These are phyloP conservation scores for Microtus ochrogaster DNA, from an alignment of 2,113 vertebrate species.

Conservation along the genomic window DNA sequence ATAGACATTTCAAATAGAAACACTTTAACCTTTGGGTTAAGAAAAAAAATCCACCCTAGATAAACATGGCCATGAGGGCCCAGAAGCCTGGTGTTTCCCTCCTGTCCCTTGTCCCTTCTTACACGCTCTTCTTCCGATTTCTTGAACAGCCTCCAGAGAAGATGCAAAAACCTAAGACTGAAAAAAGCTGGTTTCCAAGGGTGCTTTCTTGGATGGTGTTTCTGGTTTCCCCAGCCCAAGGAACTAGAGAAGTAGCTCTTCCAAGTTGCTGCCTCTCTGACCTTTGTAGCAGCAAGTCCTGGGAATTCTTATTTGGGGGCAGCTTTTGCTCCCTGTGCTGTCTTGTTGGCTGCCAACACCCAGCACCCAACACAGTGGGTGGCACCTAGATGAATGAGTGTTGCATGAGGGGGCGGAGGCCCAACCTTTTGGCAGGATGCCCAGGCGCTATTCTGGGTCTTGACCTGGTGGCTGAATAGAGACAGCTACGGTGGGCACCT, in stretches of 20 bases:
- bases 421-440: not conserved
- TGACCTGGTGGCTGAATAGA: slow-evolving; percentile 3
- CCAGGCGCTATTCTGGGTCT: slow-evolving; percentile 44
- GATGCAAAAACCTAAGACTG: slow-evolving; percentile 18
- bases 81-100: slow-evolving; percentile 49
- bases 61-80: slow-evolving; percentile 70
- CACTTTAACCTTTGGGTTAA: slow-evolving; percentile 83
- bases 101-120: not conserved
- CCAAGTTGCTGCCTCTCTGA: not conserved
- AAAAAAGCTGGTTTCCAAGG: slow-evolving; percentile 55
- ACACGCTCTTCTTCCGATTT: not conserved
- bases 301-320: not conserved
- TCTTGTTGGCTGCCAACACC: not conserved
- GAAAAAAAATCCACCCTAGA: slow-evolving; percentile 76
- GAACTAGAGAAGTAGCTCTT: not conserved
- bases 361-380: slow-evolving; percentile 16
- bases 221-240: not conserved
- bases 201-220: not conserved
- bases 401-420: slow-evolving; percentile 10
- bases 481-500: not conserved
- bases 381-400: slow-evolving; percentile 62
- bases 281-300: not conserved
- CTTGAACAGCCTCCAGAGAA: slow-evolving; percentile 50
- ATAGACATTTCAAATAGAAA: slow-evolving; percentile 85
- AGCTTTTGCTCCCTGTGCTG: not conserved